These are phyloP conservation scores for Cygnus atratus DNA, from an alignment of 2,113 vertebrate genomes.

Conservation along the genomic window DNA sequence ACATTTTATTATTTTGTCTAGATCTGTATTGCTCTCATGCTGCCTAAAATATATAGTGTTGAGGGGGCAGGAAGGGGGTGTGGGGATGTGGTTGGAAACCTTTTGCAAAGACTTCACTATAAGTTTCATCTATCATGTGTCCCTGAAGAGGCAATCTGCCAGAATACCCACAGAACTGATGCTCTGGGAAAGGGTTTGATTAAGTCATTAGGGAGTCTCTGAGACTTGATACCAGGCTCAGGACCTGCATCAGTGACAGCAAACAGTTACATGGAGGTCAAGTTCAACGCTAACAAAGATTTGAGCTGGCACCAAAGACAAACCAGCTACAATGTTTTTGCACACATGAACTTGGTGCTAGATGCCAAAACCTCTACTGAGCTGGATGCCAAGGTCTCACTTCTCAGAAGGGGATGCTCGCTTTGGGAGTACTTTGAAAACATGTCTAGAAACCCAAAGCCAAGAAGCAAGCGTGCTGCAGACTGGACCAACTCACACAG, in stretches of 20 bases:
- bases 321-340: not conserved
- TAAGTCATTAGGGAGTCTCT: not conserved
- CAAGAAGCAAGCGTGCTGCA: not conserved
- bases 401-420: not conserved
- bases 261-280: not conserved
- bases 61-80: not conserved
- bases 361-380: not conserved
- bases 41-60: constrained; percentile 10
- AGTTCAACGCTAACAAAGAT: not conserved
- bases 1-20: constrained; percentile 29
- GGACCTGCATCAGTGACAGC: not conserved
- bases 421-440: not conserved
- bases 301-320: not conserved
- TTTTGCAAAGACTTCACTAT: not conserved
- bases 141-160: not conserved
- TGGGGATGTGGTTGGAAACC: not conserved
- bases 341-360: not conserved
- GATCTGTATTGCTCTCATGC: not conserved
- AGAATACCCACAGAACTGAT: not conserved
- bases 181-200: constrained; percentile 29
- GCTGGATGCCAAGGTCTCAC: not conserved
- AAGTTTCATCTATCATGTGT: not conserved
- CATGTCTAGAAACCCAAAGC: not conserved
- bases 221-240: not conserved
- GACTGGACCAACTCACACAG: not conserved